Evolutionary conservation across 1,140 invertebrate genomes (phyloP).

Genomic region (Choristoneura fumiferana): DNA sequence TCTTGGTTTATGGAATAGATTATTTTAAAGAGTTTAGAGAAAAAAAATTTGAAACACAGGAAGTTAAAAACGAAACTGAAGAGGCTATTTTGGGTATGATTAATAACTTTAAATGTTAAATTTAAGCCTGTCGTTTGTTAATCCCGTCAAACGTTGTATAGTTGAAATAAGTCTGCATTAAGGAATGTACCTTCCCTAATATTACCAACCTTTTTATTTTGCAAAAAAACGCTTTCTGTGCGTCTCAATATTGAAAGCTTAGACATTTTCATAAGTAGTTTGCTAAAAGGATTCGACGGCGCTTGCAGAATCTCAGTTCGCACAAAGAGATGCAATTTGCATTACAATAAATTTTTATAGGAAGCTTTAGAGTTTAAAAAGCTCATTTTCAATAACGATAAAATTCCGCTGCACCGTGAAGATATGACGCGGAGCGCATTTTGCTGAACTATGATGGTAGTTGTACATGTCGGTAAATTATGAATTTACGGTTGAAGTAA

Average conservation of each 20-base stretch:
- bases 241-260: neutral
- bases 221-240: neutral
- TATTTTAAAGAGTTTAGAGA: neutral
- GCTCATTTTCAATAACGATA: conserved; percentile 49
- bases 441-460: conserved; percentile 26
- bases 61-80: no score
- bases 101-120: no score
- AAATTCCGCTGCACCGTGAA: conserved; percentile 20
- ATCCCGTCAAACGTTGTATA: no score
- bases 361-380: conserved; percentile 47
- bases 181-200: no score
- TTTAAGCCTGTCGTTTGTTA: no score
- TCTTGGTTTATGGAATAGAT: neutral
- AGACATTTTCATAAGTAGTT: conserved; percentile 18
- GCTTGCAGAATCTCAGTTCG: conserved; percentile 40
- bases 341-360: conserved; percentile 73
- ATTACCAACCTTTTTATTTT: no score
- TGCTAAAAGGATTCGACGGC: conserved; percentile 58
- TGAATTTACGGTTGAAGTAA: no score
- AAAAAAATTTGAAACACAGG: no score
- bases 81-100: no score
- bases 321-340: conserved; percentile 70
- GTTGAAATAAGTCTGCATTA: no score
- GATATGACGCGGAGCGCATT: no score
- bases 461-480: neutral